Percentiles rank a stretch among this genome's conserved stretches.
Evolutionary conservation across 2,113 vertebrate genomes (phyloP).

Genomic region (Poecile atricapillus): DNA sequence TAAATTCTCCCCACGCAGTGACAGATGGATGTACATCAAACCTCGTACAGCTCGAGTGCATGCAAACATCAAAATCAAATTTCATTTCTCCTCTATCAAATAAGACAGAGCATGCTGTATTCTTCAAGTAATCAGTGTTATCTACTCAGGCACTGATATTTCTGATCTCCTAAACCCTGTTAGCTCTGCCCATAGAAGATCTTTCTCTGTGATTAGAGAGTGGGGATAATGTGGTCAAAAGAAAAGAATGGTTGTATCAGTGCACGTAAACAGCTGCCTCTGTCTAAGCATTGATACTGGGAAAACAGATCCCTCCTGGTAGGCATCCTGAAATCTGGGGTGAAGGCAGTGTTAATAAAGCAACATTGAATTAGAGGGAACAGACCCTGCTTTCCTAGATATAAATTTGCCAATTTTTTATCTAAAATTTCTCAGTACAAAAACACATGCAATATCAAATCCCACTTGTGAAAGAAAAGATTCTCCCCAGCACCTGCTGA

Average conservation of each 20-base stretch:
- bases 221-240: neutral
- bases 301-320: neutral
- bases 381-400: neutral
- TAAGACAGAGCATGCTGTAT: neutral
- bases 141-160: neutral
- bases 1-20: neutral
- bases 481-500: neutral
- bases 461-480: neutral
- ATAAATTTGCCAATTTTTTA: neutral
- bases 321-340: neutral
- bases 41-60: rapidly evolving
- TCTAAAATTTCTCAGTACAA: neutral
- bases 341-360: neutral
- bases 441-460: neutral
- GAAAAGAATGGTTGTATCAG: neutral
- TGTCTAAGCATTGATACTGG: neutral
- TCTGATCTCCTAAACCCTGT: neutral
- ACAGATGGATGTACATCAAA: neutral
- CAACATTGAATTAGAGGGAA: neutral
- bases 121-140: neutral
- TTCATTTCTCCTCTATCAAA: constrained; percentile 14
- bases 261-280: rapidly evolving
- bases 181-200: neutral
- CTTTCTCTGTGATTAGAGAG: neutral
- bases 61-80: constrained; percentile 38